Evolutionary conservation across 2,888 invertebrate species (phyloP), one percentile per base, ranked within the genome.

Genomic region (Tenthredo mesomela): DNA sequence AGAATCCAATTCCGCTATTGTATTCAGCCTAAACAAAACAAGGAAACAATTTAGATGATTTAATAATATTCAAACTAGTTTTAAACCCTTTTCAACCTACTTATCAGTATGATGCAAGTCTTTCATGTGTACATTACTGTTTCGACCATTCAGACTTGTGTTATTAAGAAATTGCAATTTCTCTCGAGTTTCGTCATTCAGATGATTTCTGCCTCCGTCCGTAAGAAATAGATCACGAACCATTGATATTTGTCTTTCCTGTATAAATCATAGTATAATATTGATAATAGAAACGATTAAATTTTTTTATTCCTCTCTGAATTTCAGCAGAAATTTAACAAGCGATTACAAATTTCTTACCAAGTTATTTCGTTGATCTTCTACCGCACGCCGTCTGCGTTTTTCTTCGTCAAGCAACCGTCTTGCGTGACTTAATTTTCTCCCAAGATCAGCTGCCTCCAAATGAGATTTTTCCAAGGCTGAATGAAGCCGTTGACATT

Each of bases 361-460:
- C 94, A 97, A 94, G 89, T 95, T 94, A 92, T 96, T 96, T 86
- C 96, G 95, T 85, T 98, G 97, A 87, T 96, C 95, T 92, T 97
- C 95, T 0, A 96, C 96, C 88, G 95, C 94, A 85, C 95, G 95
- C 29, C 97, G 94, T 83, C 95, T 95, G 86, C 96, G 95, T 89
- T 96, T 97, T 90, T 98, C 98, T 86, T 96, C 95, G 89, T 98
- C 98, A 0, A 98, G 94, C 65, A 98, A 94, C 88, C 96, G 96
- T 84, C 98, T 95, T 0, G 97, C 97, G 92, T 97, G 96, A 88
- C 96, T 96, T 86, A 98, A 95, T 92, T 97, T 97, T 4, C 96
- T 96, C 89, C 98, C 97, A 89, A 97, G 95, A 89, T 96, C 96
- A 6, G 96, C 95, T 85, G 96, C 95, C 75, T 97, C 96, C 29